Percentiles rank a stretch among this genome's conserved stretches.
Conservation (phyloP, 2,113 vertebrate genomes). For the Hemichromis elongatus region DNA sequence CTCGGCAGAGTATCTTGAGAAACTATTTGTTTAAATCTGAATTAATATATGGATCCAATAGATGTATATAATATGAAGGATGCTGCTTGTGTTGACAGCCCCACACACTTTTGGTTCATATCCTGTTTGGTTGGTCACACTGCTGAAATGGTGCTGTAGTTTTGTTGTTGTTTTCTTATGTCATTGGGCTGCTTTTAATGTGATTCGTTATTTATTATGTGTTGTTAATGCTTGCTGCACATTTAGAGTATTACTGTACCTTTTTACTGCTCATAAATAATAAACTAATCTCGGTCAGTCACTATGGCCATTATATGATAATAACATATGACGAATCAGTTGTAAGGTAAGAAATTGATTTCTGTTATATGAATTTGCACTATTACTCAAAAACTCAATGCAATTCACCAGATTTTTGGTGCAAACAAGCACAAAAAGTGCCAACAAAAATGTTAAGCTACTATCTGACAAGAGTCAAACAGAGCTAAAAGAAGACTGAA, state of each 20-base stretch:
- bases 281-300: background rate
- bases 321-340: background rate
- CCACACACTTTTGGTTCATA: background rate
- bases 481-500: background rate
- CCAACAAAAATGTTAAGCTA: background rate
- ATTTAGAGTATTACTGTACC: background rate
- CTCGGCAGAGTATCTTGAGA: fast-evolving
- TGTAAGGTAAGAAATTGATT: background rate
- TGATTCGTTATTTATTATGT: background rate
- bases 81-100: fast-evolving
- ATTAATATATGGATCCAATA: background rate
- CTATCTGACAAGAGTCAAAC: background rate
- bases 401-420: background rate
- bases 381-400: background rate
- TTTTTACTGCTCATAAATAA: background rate
- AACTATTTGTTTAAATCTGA: background rate
- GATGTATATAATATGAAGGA: background rate
- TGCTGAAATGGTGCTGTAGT: background rate
- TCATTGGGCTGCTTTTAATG: background rate
- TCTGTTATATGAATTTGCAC: background rate
- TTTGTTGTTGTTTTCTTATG: background rate
- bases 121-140: background rate
- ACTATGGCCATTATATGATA: background rate
- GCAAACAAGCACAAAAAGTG: background rate
- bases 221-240: background rate